Conservation (phyloP, 2,113 vertebrate species). For the Callipepla squamata region DNA sequence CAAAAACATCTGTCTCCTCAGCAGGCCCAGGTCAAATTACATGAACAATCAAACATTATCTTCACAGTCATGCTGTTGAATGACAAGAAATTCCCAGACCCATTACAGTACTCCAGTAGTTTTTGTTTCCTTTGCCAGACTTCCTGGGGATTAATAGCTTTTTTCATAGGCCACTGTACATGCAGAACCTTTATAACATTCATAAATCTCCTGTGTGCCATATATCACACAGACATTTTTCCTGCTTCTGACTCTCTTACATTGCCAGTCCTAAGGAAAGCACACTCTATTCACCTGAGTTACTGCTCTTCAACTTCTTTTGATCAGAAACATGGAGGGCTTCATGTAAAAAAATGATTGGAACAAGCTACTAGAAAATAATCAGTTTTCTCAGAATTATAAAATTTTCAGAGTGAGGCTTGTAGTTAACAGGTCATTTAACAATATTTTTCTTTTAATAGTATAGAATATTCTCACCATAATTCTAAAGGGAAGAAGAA, state of each 20-base stretch:
- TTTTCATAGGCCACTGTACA: background rate
- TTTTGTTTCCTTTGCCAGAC: background rate
- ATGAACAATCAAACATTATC: background rate
- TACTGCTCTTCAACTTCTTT: background rate
- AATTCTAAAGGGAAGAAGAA: background rate
- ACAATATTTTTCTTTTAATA: background rate
- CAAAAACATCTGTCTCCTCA: background rate
- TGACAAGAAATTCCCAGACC: background rate
- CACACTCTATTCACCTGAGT: background rate
- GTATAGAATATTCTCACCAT: background rate
- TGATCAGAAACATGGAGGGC: background rate
- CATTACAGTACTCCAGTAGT: background rate
- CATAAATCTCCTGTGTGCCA: background rate
- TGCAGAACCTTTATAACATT: background rate
- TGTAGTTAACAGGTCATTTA: background rate
- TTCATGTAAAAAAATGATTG: background rate
- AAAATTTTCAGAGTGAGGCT: background rate
- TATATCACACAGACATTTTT: background rate
- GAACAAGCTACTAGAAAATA: background rate
- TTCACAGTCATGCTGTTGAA: accelerated
- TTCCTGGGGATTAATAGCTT: background rate
- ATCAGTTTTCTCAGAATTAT: background rate
- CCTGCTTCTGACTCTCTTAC: background rate
- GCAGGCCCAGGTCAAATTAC: background rate
- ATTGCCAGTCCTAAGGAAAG: background rate